These are phyloP conservation scores for Pogona vitticeps DNA, from an alignment of 2,113 vertebrate genomes.

Conservation along the genomic window DNA sequence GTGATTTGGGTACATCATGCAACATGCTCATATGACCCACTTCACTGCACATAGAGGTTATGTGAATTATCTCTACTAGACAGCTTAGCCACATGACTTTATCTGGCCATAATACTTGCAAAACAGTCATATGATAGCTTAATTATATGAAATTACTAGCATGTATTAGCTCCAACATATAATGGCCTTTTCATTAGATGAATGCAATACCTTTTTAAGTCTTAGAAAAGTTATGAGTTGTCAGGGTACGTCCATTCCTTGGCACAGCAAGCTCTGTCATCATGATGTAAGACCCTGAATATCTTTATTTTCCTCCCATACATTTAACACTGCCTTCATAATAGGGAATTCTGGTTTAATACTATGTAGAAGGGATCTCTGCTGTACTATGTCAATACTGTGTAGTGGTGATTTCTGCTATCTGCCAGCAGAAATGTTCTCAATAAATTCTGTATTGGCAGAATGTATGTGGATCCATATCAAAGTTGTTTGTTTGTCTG, in stretches of 20 bases:
- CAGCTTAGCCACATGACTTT: conserved; percentile 7
- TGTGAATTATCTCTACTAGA: conserved; percentile 2
- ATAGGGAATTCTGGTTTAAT: background rate
- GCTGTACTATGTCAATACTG: too few relatives aligned
- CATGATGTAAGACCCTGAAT: background rate
- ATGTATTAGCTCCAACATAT: background rate
- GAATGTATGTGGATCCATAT: too few relatives aligned
- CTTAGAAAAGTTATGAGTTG: background rate
- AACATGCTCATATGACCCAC: background rate
- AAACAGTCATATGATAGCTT: conserved; percentile 4
- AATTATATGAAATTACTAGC: background rate
- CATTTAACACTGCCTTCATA: conserved; percentile 1
- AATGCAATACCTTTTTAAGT: background rate
- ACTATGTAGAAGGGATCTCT: background rate
- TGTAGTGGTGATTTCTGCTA: too few relatives aligned
- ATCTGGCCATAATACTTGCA: background rate
- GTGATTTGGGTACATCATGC: background rate
- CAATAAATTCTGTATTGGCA: too few relatives aligned
- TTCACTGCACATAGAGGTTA: background rate
- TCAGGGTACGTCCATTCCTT: background rate
- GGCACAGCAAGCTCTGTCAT: background rate
- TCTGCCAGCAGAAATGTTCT: too few relatives aligned
- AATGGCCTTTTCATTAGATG: background rate
- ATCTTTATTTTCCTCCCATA: conserved; percentile 18
- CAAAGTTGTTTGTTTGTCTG: too few relatives aligned